Conservation (phyloP, 2,888 invertebrate genomes). For the Trachelus tabidus region DNA sequence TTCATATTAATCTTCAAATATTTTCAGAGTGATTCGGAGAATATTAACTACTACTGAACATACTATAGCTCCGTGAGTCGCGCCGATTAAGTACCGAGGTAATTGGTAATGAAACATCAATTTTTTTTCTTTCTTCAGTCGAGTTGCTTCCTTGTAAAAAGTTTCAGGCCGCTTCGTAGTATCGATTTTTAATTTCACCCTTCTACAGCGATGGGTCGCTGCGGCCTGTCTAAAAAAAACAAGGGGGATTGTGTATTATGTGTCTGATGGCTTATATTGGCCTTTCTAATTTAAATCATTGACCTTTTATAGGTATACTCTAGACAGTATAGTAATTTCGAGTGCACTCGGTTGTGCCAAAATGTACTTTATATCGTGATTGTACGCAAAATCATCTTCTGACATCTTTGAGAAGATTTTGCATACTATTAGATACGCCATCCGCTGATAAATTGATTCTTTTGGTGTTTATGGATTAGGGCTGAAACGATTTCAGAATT, state of each 20-base stretch:
- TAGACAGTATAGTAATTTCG: neutral
- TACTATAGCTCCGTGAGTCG: slow-evolving; percentile 6
- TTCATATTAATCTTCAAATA: neutral
- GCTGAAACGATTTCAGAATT: neutral
- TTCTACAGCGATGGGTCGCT: neutral
- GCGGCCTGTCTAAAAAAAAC: neutral
- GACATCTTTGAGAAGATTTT: neutral
- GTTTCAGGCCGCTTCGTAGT: slow-evolving; percentile 15
- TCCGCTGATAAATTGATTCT: neutral
- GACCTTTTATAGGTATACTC: neutral
- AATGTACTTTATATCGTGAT: neutral
- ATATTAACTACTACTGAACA: neutral
- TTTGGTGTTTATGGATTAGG: neutral
- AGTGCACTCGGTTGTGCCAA: neutral
- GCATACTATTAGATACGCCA: neutral
- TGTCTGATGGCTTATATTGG: neutral
- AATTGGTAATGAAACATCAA: slow-evolving; percentile 4
- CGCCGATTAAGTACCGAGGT: neutral
- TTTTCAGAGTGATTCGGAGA: neutral
- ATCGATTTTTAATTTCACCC: slow-evolving; percentile 11
- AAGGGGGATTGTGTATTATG: neutral
- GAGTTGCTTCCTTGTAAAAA: neutral
- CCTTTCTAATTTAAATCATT: slow-evolving; percentile 1
- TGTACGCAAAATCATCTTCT: neutral
- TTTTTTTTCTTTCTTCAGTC: neutral